Conservation (phyloP, 53 echinoderm and acorn worm species). For the Crossaster papposus region DNA sequence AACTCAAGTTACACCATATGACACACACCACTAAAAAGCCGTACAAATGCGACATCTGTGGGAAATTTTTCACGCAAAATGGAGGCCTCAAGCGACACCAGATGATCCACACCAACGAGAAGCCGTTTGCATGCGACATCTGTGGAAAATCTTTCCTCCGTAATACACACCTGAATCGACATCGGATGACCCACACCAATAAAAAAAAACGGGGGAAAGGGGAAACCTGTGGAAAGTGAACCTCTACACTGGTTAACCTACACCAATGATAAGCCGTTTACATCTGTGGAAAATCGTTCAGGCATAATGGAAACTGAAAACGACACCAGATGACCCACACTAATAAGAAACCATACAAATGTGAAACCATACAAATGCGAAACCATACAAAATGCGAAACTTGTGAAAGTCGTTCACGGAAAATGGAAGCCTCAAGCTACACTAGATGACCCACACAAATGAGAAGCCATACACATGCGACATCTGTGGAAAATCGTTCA, state of each 20-base stretch:
- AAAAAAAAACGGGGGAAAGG: background rate
- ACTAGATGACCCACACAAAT: too few species aligned
- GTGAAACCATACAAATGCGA: conserved; percentile 1
- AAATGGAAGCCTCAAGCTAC: too few species aligned
- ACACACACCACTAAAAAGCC: conserved; percentile 28
- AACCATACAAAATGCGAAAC: too few species aligned
- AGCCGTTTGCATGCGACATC: background rate
- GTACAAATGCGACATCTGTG: conserved; percentile 23
- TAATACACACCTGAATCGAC: too few species aligned
- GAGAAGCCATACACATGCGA: background rate
- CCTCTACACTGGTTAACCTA: background rate
- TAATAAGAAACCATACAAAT: too few species aligned
- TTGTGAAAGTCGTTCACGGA: too few species aligned
- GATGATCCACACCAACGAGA: background rate
- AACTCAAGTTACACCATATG: conserved; percentile 27
- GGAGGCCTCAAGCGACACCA: background rate
- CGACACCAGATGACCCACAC: conserved; percentile 27
- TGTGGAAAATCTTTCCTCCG: too few species aligned
- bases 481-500: too few species aligned
- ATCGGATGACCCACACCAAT: background rate
- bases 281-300: conserved; percentile 24
- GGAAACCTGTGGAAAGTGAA: background rate
- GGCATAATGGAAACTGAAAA: conserved; percentile 13
- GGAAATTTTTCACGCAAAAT: background rate
- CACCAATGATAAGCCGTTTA: background rate